Conservation (phyloP, 2,797 vertebrate genomes). For the Pseudomugil tenellus region DNA sequence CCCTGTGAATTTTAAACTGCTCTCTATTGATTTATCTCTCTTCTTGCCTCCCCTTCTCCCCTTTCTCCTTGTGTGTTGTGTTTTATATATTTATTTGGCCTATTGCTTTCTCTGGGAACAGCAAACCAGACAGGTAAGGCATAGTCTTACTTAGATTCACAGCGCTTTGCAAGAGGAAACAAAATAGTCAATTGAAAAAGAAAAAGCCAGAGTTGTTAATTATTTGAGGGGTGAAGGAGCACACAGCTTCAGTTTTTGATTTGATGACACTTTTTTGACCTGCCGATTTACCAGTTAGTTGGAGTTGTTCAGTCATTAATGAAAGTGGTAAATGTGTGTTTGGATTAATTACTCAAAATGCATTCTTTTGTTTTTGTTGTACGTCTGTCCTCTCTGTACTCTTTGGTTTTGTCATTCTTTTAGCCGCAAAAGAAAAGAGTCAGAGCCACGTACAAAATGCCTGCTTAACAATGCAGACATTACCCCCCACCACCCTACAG, state of each 20-base stretch:
- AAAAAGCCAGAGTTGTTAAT: slow-evolving; percentile 54
- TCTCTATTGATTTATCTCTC: slow-evolving; percentile 83
- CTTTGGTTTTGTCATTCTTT: slow-evolving; percentile 29
- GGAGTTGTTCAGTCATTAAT: slow-evolving; percentile 16
- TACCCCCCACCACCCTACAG: slow-evolving; percentile 93
- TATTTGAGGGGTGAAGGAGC: slow-evolving; percentile 33
- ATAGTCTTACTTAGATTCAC: slow-evolving; percentile 67
- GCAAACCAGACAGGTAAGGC: slow-evolving; percentile 99
- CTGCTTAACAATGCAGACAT: slow-evolving; percentile 95
- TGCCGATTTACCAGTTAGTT: slow-evolving; percentile 12
- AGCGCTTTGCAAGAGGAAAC: slow-evolving; percentile 64
- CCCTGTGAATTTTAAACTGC: slow-evolving; percentile 81
- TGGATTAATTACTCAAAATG: slow-evolving; percentile 17
- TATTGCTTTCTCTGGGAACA: slow-evolving; percentile 87
- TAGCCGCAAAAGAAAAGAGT: slow-evolving; percentile 95
- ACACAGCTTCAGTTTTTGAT: slow-evolving; percentile 22
- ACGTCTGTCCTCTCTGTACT: slow-evolving; percentile 32
- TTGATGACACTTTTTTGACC: slow-evolving; percentile 16
- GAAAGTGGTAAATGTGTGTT: background rate
- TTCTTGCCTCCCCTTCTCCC: slow-evolving; percentile 74
- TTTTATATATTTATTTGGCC: slow-evolving; percentile 84
- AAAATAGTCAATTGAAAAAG: slow-evolving; percentile 57
- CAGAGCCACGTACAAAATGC: slow-evolving; percentile 94
- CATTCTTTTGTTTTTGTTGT: slow-evolving; percentile 41
- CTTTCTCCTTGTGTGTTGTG: slow-evolving; percentile 80